Percentiles rank a stretch among this genome's conserved stretches.
These are phyloP conservation scores for Syrmaticus mikado DNA, from an alignment of 2,113 vertebrate species.

Conservation along the genomic window DNA sequence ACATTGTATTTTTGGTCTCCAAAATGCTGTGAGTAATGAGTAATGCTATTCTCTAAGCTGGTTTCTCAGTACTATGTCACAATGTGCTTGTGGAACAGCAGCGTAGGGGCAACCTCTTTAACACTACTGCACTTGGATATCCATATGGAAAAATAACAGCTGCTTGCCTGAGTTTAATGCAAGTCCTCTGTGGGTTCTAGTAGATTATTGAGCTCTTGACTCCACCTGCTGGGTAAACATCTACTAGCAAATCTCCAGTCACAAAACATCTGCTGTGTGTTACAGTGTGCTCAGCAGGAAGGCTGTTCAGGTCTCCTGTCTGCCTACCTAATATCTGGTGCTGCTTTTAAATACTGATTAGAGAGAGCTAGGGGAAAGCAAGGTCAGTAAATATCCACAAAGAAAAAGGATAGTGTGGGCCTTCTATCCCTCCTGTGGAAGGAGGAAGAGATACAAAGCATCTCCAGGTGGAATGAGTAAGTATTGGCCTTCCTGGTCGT, in stretches of 20 bases:
- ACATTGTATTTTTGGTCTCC: conserved; percentile 10
- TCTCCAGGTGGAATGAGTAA: not conserved
- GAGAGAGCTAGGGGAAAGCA: not conserved
- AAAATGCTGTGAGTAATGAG: conserved; percentile 14
- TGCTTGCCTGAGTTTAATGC: not conserved
- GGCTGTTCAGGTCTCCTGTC: not conserved
- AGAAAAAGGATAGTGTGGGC: not conserved
- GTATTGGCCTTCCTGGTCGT: not conserved
- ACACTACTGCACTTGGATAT: not conserved
- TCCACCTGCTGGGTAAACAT: conserved; percentile 68
- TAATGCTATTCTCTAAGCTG: not conserved
- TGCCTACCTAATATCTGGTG: not conserved
- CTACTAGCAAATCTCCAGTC: not conserved
- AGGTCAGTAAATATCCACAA: not conserved
- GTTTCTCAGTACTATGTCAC: not conserved
- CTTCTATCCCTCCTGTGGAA: not conserved
- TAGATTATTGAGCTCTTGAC: conserved; percentile 47
- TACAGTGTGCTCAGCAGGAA: not conserved
- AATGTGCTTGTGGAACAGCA: not conserved
- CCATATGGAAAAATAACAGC: not conserved
- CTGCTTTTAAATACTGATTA: not conserved
- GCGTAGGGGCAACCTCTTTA: not conserved
- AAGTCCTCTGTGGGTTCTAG: not conserved
- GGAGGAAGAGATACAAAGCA: not conserved
- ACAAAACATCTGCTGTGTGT: not conserved